Conservation (phyloP, 1,140 invertebrate genomes). For the Coboldia fuscipes region DNA sequence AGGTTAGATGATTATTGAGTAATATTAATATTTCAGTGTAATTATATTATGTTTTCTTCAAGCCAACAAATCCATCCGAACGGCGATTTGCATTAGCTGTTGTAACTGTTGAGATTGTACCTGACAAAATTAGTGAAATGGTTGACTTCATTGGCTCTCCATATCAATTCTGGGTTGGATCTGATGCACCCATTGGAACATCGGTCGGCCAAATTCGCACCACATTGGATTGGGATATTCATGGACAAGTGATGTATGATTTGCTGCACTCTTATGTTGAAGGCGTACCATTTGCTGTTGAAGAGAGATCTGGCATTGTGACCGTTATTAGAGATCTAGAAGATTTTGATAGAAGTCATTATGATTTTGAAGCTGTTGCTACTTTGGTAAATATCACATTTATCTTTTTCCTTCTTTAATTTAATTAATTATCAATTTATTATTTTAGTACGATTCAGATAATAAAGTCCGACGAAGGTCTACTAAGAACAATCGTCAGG, state of each 20-base stretch:
- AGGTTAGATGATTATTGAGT: too few relatives aligned
- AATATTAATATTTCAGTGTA: too few relatives aligned
- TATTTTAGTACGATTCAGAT: slow-evolving; percentile 10
- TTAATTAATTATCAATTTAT: slow-evolving; percentile 1
- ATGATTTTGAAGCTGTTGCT: slow-evolving; percentile 64
- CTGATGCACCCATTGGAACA: slow-evolving; percentile 58
- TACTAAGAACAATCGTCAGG: slow-evolving; percentile 1
- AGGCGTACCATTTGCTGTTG: slow-evolving; percentile 74
- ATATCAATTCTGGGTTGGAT: slow-evolving; percentile 76
- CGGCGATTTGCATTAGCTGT: slow-evolving; percentile 59
- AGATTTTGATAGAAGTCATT: slow-evolving; percentile 40
- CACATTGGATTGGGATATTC: slow-evolving; percentile 34
- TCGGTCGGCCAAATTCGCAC: slow-evolving; percentile 68
- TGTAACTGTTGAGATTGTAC: slow-evolving; percentile 44
- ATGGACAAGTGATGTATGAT: slow-evolving; percentile 46
- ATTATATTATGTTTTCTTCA: not conserved
- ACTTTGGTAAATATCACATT: slow-evolving; percentile 25
- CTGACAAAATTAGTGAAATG: slow-evolving; percentile 28
- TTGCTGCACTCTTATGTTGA: slow-evolving; percentile 59
- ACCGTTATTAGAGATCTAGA: slow-evolving; percentile 56
- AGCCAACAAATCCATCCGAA: slow-evolving; percentile 56
- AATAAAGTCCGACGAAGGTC: slow-evolving; percentile 7
- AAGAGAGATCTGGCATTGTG: slow-evolving; percentile 70
- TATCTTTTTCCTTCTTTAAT: not conserved
- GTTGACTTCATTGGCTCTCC: slow-evolving; percentile 73